These are phyloP conservation scores for Atrina japonica DNA, from an alignment of 2,888 invertebrate species.

Conservation along the genomic window DNA sequence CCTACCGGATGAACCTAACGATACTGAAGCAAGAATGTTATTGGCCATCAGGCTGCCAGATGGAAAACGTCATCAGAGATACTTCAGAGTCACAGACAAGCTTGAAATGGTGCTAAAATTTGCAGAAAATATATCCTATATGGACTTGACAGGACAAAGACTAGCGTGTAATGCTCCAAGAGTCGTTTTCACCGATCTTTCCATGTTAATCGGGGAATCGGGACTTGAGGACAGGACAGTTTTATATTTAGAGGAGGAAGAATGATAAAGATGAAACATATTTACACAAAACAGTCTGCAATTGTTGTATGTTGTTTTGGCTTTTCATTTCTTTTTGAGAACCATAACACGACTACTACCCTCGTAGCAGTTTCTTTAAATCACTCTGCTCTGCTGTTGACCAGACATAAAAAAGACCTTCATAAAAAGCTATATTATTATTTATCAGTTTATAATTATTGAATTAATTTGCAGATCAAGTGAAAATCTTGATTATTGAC, in stretches of 20 bases:
- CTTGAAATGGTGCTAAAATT: constrained; percentile 57
- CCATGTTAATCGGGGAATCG: constrained; percentile 47
- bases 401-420: too few relatives aligned
- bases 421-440: too few relatives aligned
- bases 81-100: constrained; percentile 56
- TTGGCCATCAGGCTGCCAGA: constrained; percentile 65
- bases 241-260: constrained; percentile 59
- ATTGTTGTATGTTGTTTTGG: too few relatives aligned
- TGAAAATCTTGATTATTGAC: too few relatives aligned
- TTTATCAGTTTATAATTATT: too few relatives aligned
- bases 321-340: too few relatives aligned
- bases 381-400: too few relatives aligned
- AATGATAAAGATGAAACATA: too few relatives aligned
- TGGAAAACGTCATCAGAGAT: constrained; percentile 61
- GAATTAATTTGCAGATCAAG: too few relatives aligned
- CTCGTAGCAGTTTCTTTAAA: too few relatives aligned
- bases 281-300: too few relatives aligned
- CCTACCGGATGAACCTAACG: constrained; percentile 58
- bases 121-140: constrained; percentile 58
- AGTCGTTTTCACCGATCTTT: constrained; percentile 55
- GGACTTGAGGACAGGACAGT: constrained; percentile 62
- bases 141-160: constrained; percentile 53
- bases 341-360: too few relatives aligned
- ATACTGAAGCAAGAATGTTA: constrained; percentile 52
- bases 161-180: constrained; percentile 62